phyloP scores from a whole-genome alignment of 1,140 invertebrate genomes.

The Lucilia cuprina region DNA sequence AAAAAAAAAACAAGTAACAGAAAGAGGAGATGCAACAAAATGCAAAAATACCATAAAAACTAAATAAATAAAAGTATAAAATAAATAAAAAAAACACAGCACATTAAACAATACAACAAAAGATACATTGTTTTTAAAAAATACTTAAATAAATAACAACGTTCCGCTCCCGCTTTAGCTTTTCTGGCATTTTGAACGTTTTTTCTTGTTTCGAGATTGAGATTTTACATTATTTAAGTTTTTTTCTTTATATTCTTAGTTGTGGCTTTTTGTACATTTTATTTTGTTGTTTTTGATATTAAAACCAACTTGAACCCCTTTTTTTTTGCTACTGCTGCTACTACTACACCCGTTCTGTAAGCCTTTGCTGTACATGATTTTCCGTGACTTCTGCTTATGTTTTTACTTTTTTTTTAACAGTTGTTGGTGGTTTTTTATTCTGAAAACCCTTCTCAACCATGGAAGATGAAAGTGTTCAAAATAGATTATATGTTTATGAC shows the following conservation, averaged over 20 bases:
- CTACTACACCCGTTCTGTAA: too few species aligned
- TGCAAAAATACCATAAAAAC: not conserved
- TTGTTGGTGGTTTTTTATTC: not conserved
- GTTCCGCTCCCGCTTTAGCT: not conserved
- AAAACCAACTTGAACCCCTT: constrained; percentile 16
- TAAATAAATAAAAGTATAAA: not conserved
- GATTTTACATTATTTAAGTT: not conserved
- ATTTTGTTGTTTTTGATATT: constrained; percentile 5
- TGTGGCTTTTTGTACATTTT: not conserved
- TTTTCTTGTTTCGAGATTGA: not conserved
- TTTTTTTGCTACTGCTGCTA: not conserved
- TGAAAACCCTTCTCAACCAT: not conserved
- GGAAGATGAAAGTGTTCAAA: not conserved
- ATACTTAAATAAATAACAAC: too few species aligned
- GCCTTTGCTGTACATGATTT: not conserved
- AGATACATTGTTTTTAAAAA: not conserved
- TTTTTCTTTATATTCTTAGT: not conserved
- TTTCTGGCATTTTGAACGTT: not conserved
- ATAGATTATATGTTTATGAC: too few species aligned
- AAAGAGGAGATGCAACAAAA: not conserved
- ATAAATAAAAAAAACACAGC: not conserved
- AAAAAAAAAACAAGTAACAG: not conserved
- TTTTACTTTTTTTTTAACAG: not conserved
- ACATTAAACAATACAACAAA: not conserved
- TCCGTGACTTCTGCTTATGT: not conserved